A percentile compares a stretch with the other conserved stretches of the same genome.
Conservation (phyloP, 2,797 vertebrate genomes). For the Carduelis carduelis region DNA sequence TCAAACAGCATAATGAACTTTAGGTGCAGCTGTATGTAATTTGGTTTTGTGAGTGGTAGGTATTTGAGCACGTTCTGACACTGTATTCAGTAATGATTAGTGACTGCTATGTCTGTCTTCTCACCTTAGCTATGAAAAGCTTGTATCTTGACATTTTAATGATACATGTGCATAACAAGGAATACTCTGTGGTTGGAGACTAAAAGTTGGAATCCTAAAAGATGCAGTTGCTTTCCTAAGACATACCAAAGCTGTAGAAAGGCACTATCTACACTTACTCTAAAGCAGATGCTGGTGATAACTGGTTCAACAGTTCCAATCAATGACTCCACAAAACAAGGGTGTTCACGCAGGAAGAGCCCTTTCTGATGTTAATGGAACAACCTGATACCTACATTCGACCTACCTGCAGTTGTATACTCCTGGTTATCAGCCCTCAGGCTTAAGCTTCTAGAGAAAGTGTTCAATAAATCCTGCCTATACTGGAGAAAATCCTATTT, state of each 20-base stretch:
- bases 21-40: background rate
- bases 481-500: background rate
- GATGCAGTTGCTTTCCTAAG: background rate
- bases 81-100: background rate
- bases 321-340: background rate
- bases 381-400: background rate
- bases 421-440: background rate
- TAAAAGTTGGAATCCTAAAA: background rate
- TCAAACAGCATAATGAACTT: background rate
- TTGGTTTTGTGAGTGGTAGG: background rate
- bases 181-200: background rate
- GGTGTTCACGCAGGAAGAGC: background rate
- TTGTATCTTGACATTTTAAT: background rate
- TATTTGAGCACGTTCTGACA: background rate
- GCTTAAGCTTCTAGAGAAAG: background rate
- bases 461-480: background rate
- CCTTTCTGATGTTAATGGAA: background rate
- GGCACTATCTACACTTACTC: background rate
- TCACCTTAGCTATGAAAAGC: background rate
- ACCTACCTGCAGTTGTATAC: background rate
- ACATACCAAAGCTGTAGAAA: background rate
- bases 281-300: background rate
- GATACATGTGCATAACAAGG: accelerated
- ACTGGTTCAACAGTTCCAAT: background rate
- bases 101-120: background rate